These are phyloP conservation scores for Cynoglossus semilaevis DNA, from an alignment of 2,113 vertebrate genomes.

Conservation along the genomic window DNA sequence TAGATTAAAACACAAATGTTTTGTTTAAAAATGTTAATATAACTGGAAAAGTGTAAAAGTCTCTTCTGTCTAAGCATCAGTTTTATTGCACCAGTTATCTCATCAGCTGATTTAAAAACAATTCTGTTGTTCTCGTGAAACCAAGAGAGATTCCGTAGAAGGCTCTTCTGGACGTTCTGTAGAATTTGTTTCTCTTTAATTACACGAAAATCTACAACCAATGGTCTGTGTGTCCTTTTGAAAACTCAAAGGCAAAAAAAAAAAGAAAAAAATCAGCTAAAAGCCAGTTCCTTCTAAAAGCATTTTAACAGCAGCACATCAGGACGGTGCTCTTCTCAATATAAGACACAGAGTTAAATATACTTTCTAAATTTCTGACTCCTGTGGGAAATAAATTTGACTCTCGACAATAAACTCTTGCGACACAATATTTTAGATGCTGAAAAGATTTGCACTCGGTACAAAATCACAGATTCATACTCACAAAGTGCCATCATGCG, in stretches of 20 bases:
- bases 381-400: slow-evolving; percentile 35
- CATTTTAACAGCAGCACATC: not conserved
- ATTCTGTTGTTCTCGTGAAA: too few species aligned
- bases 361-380: slow-evolving; percentile 44
- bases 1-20: slow-evolving; percentile 17
- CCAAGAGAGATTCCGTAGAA: too few species aligned
- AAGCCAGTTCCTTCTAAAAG: slow-evolving; percentile 4
- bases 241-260: slow-evolving; percentile 23
- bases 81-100: slow-evolving; percentile 20
- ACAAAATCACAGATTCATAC: slow-evolving; percentile 64
- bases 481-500: slow-evolving; percentile 65
- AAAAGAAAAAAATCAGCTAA: slow-evolving; percentile 10
- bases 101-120: too few species aligned
- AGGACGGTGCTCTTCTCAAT: slow-evolving; percentile 25
- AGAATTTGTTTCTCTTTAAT: slow-evolving; percentile 1
- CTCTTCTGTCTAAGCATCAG: too few species aligned
- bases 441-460: slow-evolving; percentile 57
- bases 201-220: slow-evolving; percentile 10
- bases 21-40: too few species aligned
- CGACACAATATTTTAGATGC: slow-evolving; percentile 20
- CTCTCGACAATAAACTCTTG: slow-evolving; percentile 17
- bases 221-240: slow-evolving; percentile 18
- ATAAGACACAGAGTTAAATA: slow-evolving; percentile 72
- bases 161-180: not conserved
- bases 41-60: too few species aligned